Evolutionary conservation across 1,140 invertebrate genomes (phyloP).

Genomic region (Aporrectodea caliginosa): DNA sequence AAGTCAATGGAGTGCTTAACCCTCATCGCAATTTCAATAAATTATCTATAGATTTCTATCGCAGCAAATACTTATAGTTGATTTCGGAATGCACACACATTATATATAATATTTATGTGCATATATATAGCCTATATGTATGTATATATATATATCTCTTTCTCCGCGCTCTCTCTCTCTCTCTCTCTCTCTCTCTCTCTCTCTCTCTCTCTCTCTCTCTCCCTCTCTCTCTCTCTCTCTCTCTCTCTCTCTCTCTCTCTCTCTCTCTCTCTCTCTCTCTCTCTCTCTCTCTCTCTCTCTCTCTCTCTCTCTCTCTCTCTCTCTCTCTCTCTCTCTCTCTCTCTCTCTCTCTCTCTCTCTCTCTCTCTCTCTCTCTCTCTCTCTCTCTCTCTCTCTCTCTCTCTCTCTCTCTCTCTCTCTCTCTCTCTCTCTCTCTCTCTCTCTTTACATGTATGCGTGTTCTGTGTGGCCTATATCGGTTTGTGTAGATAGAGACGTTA

Average conservation of each 20-base stretch:
- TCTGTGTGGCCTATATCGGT: not conserved
- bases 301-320: conserved; percentile 19
- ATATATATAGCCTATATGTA: no score
- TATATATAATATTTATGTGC: no score
- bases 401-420: conserved; percentile 30
- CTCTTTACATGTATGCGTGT: not conserved
- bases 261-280: conserved; percentile 19
- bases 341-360: conserved; percentile 29
- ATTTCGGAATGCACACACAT: no score
- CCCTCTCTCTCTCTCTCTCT: not conserved
- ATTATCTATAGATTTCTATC: no score
- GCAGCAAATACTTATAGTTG: no score
- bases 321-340: conserved; percentile 22
- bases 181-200: not conserved
- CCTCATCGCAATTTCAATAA: no score
- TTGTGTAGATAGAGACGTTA: not conserved
- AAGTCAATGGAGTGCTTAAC: no score
- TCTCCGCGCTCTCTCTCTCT: no score
- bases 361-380: conserved; percentile 28
- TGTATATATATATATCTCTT: no score
- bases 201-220: not conserved
- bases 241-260: not conserved
- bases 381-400: conserved; percentile 14
- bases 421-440: conserved; percentile 27
- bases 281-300: conserved; percentile 27